Percentiles rank a stretch among this genome's conserved stretches.
Evolutionary conservation across 2,113 vertebrate genomes (phyloP).

Genomic region (Nycticorax nycticorax): DNA sequence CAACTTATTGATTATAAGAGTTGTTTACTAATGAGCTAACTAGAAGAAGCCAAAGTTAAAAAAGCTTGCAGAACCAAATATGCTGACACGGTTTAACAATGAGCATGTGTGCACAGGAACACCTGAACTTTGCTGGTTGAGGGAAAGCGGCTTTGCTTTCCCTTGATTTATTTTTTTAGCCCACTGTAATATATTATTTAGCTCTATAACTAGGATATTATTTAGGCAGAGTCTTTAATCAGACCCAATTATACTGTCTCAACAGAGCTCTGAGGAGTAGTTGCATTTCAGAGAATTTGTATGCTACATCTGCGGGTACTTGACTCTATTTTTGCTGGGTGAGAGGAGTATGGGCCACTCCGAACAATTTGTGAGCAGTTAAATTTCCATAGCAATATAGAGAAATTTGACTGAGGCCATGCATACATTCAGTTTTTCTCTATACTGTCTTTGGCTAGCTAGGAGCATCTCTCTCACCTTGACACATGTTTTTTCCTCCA

Average conservation of each 20-base stretch:
- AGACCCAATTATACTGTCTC: background rate
- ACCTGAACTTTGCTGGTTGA: background rate
- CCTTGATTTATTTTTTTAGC: constrained; percentile 38
- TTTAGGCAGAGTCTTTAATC: constrained; percentile 41
- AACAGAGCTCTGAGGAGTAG: background rate
- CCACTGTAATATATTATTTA: constrained; percentile 48
- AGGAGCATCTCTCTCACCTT: background rate
- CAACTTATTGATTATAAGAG: constrained; percentile 67
- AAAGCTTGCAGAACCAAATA: constrained; percentile 52
- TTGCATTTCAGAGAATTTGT: background rate
- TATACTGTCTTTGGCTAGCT: background rate
- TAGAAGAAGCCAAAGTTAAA: constrained; percentile 40
- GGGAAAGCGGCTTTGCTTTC: constrained; percentile 5
- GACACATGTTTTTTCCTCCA: background rate
- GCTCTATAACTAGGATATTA: background rate
- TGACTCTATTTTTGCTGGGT: background rate
- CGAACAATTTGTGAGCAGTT: background rate
- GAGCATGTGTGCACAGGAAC: background rate
- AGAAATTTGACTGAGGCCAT: background rate
- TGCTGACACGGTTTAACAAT: constrained; percentile 58
- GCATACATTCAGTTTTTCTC: background rate
- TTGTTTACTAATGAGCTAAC: constrained; percentile 72
- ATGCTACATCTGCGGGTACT: background rate
- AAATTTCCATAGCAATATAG: background rate
- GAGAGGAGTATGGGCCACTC: background rate